phyloP scores from a whole-genome alignment of 2,113 vertebrate genomes.

The Catharus minimus region DNA sequence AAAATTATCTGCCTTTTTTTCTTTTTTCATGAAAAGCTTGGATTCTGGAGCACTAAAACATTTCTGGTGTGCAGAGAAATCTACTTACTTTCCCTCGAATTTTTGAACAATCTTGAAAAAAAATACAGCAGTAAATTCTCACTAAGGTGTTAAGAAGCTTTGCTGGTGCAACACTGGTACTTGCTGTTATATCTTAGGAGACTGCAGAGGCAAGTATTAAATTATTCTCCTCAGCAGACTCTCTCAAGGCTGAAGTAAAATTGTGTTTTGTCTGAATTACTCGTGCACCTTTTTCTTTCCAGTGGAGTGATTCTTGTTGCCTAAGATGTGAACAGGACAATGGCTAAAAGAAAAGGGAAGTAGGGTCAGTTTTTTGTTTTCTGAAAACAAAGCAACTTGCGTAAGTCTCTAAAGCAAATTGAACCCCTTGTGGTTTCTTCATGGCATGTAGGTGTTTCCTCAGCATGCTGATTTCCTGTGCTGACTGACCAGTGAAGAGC shows the following conservation, averaged over 20 bases:
- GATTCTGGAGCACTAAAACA: background rate
- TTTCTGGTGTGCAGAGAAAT: background rate
- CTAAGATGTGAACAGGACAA: background rate
- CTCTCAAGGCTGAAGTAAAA: background rate
- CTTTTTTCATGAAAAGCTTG: background rate
- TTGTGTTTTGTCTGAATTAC: background rate
- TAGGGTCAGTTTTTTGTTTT: background rate
- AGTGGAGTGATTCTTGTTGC: background rate
- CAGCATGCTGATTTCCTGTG: conserved; percentile 23
- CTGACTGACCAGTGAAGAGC: background rate
- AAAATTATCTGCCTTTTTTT: background rate
- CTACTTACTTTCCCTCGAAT: background rate
- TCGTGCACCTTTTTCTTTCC: background rate
- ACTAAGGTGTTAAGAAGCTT: background rate
- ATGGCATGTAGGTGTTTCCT: background rate
- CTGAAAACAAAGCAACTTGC: background rate
- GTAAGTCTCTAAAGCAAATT: background rate
- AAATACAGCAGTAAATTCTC: background rate
- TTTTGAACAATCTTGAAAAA: background rate
- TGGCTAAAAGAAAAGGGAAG: background rate
- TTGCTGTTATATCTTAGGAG: background rate
- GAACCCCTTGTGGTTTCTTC: conserved; percentile 19
- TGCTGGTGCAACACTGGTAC: background rate
- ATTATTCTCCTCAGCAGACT: background rate
- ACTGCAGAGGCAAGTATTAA: background rate